phyloP scores from a whole-genome alignment of 1,140 invertebrate genomes.

The Colletes latitarsis region DNA sequence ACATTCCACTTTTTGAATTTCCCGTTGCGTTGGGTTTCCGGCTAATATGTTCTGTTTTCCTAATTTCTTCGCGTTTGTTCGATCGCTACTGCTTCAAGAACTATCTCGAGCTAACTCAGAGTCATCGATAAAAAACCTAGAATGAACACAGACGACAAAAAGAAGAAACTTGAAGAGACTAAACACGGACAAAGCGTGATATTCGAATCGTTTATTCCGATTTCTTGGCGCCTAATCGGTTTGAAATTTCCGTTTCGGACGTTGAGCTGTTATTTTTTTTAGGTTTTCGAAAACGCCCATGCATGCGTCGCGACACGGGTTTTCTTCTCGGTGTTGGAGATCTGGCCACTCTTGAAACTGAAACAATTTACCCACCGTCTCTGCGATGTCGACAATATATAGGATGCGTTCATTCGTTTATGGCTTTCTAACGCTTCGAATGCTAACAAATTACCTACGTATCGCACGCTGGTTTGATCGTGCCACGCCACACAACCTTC shows the following conservation, averaged over 20 bases:
- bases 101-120: constrained; percentile 12
- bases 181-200: neutral
- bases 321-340: constrained; percentile 75
- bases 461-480: constrained; percentile 23
- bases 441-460: constrained; percentile 16
- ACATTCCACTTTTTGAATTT: constrained; percentile 22
- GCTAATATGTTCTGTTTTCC: constrained; percentile 28
- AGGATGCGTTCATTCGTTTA: constrained; percentile 21
- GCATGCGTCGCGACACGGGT: constrained; percentile 21
- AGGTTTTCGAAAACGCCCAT: neutral
- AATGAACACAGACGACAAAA: neutral
- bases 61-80: constrained; percentile 25
- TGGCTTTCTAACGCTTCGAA: constrained; percentile 39
- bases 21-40: constrained; percentile 22
- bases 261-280: neutral
- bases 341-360: constrained; percentile 76
- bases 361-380: constrained; percentile 3
- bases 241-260: neutral
- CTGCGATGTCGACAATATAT: neutral
- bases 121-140: no score
- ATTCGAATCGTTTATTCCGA: neutral
- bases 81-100: constrained; percentile 22
- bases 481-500: neutral
- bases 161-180: neutral
- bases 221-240: neutral